Evolutionary conservation across 2,113 vertebrate species (phyloP).

Genomic region (Eonycteris spelaea): DNA sequence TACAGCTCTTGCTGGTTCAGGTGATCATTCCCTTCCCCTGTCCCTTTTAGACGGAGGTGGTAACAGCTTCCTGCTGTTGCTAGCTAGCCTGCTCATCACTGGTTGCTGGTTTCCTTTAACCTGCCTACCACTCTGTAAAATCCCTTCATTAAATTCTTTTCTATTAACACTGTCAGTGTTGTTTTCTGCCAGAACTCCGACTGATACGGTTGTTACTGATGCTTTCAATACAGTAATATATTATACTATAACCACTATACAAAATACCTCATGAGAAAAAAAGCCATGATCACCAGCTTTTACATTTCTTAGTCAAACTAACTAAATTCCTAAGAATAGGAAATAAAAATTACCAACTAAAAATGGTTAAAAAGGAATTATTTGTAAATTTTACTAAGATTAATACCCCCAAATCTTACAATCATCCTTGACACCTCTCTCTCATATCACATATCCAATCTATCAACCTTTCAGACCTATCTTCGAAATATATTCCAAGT

Average conservation of each 20-base stretch:
- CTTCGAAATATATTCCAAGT: not conserved
- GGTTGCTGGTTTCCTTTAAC: not conserved
- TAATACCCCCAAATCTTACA: not conserved
- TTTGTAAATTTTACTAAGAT: not conserved
- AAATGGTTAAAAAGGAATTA: not conserved
- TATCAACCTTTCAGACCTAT: not conserved
- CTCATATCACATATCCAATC: not conserved
- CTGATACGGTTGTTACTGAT: not conserved
- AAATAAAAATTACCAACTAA: constrained; percentile 8
- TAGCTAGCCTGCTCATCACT: not conserved
- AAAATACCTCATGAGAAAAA: not conserved
- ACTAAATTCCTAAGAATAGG: not conserved
- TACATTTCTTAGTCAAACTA: not conserved
- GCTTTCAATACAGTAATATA: not conserved
- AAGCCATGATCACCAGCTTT: not conserved
- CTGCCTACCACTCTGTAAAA: not conserved
- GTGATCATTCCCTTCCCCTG: not conserved
- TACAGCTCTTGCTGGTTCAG: not conserved
- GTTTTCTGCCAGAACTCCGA: not conserved
- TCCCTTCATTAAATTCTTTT: not conserved
- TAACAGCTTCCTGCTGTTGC: not conserved
- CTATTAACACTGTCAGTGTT: not conserved
- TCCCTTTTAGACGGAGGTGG: not conserved
- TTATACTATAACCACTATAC: not conserved
- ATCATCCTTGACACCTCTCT: not conserved